phyloP scores from a whole-genome alignment of 2,797 vertebrate genomes.

The Spheniscus humboldti region DNA sequence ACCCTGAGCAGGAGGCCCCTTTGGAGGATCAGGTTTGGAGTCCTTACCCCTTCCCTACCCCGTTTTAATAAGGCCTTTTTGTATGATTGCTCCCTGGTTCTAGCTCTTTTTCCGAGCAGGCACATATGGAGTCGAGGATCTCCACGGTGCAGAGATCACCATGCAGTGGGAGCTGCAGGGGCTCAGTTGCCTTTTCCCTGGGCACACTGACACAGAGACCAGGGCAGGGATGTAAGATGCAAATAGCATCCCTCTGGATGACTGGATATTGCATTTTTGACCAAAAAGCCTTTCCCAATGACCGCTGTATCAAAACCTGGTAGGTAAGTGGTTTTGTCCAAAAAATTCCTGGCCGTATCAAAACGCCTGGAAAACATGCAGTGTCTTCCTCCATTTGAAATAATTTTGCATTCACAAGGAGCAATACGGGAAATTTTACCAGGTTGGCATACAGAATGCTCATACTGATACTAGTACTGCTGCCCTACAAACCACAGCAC shows the following conservation, averaged over 20 bases:
- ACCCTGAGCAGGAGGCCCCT: neutral
- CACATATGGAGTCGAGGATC: accelerated
- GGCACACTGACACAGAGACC: neutral
- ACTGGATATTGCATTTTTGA: neutral
- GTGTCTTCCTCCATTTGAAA: neutral
- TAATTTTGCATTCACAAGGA: neutral
- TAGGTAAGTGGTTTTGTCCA: neutral
- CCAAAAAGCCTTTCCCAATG: neutral
- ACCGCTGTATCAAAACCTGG: neutral
- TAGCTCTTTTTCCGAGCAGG: neutral
- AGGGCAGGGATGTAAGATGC: neutral
- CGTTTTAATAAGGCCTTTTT: neutral
- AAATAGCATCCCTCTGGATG: neutral
- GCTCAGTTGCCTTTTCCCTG: neutral
- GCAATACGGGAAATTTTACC: neutral
- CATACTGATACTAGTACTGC: neutral
- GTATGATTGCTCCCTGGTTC: neutral
- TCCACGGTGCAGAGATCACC: accelerated
- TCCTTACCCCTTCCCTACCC: neutral
- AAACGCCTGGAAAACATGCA: neutral
- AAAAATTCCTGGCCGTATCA: neutral
- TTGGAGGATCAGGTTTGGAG: neutral
- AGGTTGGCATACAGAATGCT: neutral
- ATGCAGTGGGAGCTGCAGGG: neutral
- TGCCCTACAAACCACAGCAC: neutral